Evolutionary conservation across 1,140 invertebrate species (phyloP).

Genomic region (Drosophila rhopaloa): DNA sequence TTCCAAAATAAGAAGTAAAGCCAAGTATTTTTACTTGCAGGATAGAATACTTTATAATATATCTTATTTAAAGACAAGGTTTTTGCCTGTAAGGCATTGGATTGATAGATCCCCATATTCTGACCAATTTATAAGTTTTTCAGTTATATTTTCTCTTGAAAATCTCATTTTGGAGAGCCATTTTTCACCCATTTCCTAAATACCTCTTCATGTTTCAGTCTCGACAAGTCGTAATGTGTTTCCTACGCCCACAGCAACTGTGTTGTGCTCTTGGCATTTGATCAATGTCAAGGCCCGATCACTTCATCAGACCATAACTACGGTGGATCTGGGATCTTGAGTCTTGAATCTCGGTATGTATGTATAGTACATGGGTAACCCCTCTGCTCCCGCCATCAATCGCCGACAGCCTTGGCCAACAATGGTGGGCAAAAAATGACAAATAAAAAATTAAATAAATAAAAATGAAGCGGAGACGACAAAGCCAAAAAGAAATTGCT

Average conservation of each 20-base stretch:
- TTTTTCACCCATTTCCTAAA: constrained; percentile 20
- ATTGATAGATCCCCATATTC: neutral
- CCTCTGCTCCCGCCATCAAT: constrained; percentile 3
- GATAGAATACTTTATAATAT: no score
- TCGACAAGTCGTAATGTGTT: constrained; percentile 10
- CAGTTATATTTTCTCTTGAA: neutral
- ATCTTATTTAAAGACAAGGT: no score
- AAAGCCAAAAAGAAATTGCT: constrained; percentile 73
- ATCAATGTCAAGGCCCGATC: constrained; percentile 81
- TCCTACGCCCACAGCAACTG: constrained; percentile 24
- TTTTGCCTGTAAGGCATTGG: no score
- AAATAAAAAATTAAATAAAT: constrained; percentile 10
- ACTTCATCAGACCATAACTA: constrained; percentile 65
- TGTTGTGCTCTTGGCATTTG: constrained; percentile 45
- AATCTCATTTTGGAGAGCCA: neutral
- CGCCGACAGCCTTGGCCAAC: constrained; percentile 53
- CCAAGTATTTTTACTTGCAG: no score
- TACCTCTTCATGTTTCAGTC: neutral
- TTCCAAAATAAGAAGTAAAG: no score
- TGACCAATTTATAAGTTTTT: neutral
- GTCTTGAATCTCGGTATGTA: constrained; percentile 1
- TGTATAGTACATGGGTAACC: constrained; percentile 12
- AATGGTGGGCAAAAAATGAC: constrained; percentile 40
- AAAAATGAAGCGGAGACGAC: constrained; percentile 21
- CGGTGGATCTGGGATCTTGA: constrained; percentile 34